Conservation (phyloP, 2,888 invertebrate genomes). For the Melikaiella ostensackeni region DNA sequence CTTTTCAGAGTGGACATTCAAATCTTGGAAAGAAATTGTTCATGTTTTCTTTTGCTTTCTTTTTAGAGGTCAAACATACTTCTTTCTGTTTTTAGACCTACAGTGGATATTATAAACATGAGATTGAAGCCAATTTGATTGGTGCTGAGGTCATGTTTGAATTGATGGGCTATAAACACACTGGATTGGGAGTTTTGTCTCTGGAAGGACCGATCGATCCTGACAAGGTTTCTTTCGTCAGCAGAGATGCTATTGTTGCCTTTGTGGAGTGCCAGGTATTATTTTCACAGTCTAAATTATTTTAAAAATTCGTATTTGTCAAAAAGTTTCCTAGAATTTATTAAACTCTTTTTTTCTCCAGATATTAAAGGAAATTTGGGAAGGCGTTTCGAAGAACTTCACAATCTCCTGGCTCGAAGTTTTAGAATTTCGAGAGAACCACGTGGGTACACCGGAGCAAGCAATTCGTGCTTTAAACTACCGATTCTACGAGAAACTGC, state of each 20-base stretch:
- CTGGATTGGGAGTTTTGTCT: constrained; percentile 80
- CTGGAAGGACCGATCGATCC: constrained; percentile 89
- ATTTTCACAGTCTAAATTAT: not conserved
- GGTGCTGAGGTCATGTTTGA: constrained; percentile 88
- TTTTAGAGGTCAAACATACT: constrained; percentile 40
- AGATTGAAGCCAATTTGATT: constrained; percentile 88
- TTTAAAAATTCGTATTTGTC: not conserved
- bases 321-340: not conserved
- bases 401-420: constrained; percentile 84
- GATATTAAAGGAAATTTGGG: constrained; percentile 89
- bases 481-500: constrained; percentile 76
- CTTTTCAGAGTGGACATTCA: no score
- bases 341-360: constrained; percentile 65
- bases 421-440: constrained; percentile 81
- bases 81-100: constrained; percentile 81
- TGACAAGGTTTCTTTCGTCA: constrained; percentile 88
- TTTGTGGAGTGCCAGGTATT: constrained; percentile 92
- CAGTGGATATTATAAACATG: constrained; percentile 92
- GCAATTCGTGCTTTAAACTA: constrained; percentile 78
- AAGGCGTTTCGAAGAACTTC: constrained; percentile 81
- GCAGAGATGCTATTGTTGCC: constrained; percentile 90
- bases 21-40: constrained; percentile 27
- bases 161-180: constrained; percentile 89
- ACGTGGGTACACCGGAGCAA: constrained; percentile 79
- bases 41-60: constrained; percentile 4